These are phyloP conservation scores for Polymixis lichenea DNA, from an alignment of 2,888 invertebrate species.

Conservation along the genomic window DNA sequence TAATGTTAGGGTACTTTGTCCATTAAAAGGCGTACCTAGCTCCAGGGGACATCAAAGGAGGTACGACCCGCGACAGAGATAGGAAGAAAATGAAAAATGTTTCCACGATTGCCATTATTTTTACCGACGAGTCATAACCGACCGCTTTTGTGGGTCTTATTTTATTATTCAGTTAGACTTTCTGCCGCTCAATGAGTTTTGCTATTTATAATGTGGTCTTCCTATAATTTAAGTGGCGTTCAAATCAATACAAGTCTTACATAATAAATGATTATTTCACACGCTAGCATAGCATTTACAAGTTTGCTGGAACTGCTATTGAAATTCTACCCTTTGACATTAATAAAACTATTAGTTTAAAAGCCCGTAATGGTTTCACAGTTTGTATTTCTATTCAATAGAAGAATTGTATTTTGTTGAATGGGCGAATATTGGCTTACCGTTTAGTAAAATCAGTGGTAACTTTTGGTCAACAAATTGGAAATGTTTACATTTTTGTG, in stretches of 20 bases:
- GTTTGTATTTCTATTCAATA: constrained; percentile 4
- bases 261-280: background rate
- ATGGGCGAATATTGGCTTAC: background rate
- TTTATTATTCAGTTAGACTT: constrained; percentile 18
- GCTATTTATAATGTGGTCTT: background rate
- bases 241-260: background rate
- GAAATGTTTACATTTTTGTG: background rate
- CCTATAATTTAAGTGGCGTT: background rate
- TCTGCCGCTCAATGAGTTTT: background rate
- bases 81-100: constrained; percentile 43
- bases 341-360: background rate
- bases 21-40: constrained; percentile 45
- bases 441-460: background rate
- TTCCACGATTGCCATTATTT: constrained; percentile 15
- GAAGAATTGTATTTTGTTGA: background rate
- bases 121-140: constrained; percentile 4
- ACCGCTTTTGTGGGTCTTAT: background rate
- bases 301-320: constrained; percentile 9
- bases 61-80: background rate
- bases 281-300: background rate
- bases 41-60: constrained; percentile 36
- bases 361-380: background rate
- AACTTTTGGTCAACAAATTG: background rate
- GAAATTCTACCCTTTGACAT: constrained; percentile 1
- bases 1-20: constrained; percentile 43